Percentiles rank a stretch among this genome's conserved stretches.
Conservation (phyloP, 2,888 invertebrate species). For the Pammene aurita region DNA sequence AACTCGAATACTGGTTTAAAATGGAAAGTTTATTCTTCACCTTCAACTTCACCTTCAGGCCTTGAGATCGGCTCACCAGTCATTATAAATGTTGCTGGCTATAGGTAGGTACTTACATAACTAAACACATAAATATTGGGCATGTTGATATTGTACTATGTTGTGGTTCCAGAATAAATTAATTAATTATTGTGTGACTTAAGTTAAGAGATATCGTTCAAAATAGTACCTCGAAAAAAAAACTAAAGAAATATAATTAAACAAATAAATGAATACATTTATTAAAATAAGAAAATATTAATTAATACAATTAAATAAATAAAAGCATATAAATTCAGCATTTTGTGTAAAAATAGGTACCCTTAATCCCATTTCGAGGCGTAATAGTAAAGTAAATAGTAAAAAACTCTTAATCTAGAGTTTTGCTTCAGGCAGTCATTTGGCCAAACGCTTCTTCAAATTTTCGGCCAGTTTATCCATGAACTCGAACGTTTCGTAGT, state of each 20-base stretch:
- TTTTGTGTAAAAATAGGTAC: slow-evolving; percentile 51
- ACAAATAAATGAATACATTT: slow-evolving; percentile 33
- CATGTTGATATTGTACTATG: too few relatives aligned
- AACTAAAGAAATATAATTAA: neutral
- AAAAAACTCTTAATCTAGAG: slow-evolving; percentile 55
- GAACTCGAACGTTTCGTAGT: slow-evolving; percentile 98
- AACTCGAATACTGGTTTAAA: neutral
- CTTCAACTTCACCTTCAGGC: neutral
- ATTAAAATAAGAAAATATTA: slow-evolving; percentile 37
- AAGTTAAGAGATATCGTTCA: too few relatives aligned
- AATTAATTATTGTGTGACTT: too few relatives aligned
- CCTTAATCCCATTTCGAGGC: slow-evolving; percentile 57
- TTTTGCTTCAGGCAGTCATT: slow-evolving; percentile 77
- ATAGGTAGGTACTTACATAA: too few relatives aligned
- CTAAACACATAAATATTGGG: too few relatives aligned
- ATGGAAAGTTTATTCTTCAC: neutral
- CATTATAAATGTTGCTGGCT: too few relatives aligned
- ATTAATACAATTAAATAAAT: slow-evolving; percentile 53
- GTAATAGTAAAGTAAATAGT: slow-evolving; percentile 37
- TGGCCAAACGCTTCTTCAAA: slow-evolving; percentile 85
- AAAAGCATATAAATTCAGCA: slow-evolving; percentile 62
- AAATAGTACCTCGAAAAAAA: too few relatives aligned
- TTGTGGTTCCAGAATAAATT: too few relatives aligned
- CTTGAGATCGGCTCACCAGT: too few relatives aligned
- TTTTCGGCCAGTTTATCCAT: slow-evolving; percentile 97